Conservation (phyloP, 92 coral and sea anemone species). For the Parazoanthus darwini region DNA sequence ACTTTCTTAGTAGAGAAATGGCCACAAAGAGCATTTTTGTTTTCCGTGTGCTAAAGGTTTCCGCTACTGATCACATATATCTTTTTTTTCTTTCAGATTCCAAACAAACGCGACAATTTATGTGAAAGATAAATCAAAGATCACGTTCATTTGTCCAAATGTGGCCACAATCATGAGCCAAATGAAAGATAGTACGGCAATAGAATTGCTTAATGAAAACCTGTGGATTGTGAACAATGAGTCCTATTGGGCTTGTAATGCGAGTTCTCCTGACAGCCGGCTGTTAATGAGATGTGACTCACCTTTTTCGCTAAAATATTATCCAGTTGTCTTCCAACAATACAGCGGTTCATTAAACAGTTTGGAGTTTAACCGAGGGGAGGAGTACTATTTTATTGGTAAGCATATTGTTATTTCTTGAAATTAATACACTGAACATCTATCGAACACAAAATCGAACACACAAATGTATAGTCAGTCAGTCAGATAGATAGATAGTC, state of each 20-base stretch:
- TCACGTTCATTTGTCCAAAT: slow-evolving; percentile 32
- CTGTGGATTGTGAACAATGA: slow-evolving; percentile 32
- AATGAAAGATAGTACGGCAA: slow-evolving; percentile 23
- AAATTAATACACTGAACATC: too few relatives aligned
- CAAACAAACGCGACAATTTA: slow-evolving; percentile 13
- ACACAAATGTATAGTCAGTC: too few relatives aligned
- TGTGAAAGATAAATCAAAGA: slow-evolving; percentile 38
- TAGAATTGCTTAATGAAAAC: slow-evolving; percentile 8
- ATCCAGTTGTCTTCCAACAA: slow-evolving; percentile 22
- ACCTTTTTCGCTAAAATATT: slow-evolving; percentile 7
- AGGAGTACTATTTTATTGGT: slow-evolving; percentile 38
- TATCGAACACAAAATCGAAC: too few relatives aligned
- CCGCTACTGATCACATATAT: background rate
- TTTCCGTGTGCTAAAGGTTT: too few relatives aligned
- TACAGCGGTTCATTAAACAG: slow-evolving; percentile 14
- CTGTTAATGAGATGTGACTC: slow-evolving; percentile 14
- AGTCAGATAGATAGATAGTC: too few relatives aligned
- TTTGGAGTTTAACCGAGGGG: slow-evolving; percentile 30
- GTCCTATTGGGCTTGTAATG: slow-evolving; percentile 36
- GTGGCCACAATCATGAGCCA: slow-evolving; percentile 29
- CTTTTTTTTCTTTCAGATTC: background rate
- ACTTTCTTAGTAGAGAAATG: too few relatives aligned
- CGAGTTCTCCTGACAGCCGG: slow-evolving; percentile 30
- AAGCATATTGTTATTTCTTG: background rate
- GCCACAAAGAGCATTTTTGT: too few relatives aligned